A percentile compares a stretch with the other conserved stretches of the same genome.
These are phyloP conservation scores for Procambarus clarkii DNA, from an alignment of 1,140 invertebrate species.

Conservation along the genomic window DNA sequence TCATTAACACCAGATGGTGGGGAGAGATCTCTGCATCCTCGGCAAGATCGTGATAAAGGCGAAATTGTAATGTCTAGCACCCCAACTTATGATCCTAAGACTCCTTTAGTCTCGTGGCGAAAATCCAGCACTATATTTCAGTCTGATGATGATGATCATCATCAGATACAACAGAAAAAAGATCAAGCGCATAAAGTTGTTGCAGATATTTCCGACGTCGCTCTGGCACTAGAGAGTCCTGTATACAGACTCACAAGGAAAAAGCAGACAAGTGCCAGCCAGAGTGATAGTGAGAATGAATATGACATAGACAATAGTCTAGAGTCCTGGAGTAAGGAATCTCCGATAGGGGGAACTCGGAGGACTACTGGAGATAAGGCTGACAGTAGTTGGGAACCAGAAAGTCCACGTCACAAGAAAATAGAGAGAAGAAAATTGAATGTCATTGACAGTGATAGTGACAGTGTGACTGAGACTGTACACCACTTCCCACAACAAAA, in stretches of 20 bases:
- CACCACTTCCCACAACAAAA: background rate
- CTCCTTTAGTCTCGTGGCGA: background rate
- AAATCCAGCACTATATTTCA: background rate
- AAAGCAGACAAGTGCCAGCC: background rate
- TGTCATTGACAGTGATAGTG: background rate
- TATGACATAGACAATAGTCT: background rate
- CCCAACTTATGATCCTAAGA: background rate
- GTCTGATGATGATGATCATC: constrained; percentile 11
- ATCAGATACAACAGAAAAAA: too few species aligned
- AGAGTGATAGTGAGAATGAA: constrained; percentile 52
- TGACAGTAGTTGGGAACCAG: background rate
- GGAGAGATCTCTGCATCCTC: background rate
- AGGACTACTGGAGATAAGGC: background rate
- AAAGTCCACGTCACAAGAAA: background rate
- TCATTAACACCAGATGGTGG: background rate
- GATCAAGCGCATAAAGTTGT: background rate
- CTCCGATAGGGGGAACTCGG: background rate
- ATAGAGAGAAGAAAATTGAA: background rate
- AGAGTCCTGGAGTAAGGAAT: background rate
- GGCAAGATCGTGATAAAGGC: background rate
- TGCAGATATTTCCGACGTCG: background rate
- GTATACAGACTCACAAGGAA: background rate
- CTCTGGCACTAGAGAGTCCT: background rate
- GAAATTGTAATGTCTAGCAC: constrained; percentile 7
- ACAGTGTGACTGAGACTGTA: background rate